A percentile compares a stretch with the other conserved stretches of the same genome.
Conservation (phyloP, 2,888 invertebrate genomes). For the Geophilus truncorum region DNA sequence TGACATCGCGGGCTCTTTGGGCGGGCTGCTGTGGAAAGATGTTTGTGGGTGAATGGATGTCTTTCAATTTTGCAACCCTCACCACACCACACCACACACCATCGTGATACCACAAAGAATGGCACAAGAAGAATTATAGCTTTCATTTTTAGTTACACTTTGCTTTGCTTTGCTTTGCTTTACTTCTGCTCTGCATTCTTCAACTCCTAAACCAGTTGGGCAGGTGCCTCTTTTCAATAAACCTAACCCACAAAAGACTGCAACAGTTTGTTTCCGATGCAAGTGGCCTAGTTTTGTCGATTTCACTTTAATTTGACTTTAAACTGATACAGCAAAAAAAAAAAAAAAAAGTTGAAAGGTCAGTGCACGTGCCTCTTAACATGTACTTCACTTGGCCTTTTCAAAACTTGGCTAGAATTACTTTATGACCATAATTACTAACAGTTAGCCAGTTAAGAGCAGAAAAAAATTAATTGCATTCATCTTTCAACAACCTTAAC, state of each 20-base stretch:
- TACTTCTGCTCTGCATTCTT: too few species aligned
- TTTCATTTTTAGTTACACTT: neutral
- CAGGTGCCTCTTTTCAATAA: neutral
- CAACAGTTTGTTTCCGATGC: neutral
- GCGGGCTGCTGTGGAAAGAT: neutral
- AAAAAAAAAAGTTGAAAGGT: neutral
- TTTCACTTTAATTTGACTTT: neutral
- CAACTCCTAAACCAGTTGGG: neutral
- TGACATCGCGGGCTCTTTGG: slow-evolving; percentile 13
- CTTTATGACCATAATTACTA: neutral
- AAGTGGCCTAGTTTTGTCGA: neutral
- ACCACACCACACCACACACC: neutral
- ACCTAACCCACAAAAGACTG: neutral
- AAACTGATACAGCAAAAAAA: neutral
- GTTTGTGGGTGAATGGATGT: neutral
- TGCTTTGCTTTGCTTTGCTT: neutral
- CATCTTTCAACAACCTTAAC: neutral
- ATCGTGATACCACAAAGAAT: neutral
- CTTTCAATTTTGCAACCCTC: neutral
- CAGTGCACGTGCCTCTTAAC: neutral
- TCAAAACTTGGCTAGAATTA: neutral
- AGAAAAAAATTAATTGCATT: neutral
- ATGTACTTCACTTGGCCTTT: neutral
- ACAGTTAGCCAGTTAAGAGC: neutral
- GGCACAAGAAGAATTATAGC: neutral